phyloP scores from a whole-genome alignment of 2,113 vertebrate genomes.

The Leptodactylus fuscus region DNA sequence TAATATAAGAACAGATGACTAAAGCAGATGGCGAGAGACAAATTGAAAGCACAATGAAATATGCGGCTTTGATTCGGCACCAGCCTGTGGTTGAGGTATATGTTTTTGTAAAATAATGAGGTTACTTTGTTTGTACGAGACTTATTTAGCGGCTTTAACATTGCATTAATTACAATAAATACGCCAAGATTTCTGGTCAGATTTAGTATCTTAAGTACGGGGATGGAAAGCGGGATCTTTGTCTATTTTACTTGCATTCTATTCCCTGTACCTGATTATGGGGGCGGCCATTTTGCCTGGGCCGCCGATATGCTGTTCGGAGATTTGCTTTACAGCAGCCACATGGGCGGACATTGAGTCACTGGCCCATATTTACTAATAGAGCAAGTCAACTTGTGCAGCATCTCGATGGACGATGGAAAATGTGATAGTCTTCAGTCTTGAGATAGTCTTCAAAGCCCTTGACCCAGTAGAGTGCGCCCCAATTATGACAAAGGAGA shows the following conservation, averaged over 20 bases:
- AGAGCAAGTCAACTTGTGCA: no score
- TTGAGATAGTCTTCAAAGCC: no score
- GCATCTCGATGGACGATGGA: no score
- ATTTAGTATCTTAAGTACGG: not conserved
- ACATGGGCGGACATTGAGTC: no score
- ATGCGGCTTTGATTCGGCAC: conserved; percentile 57
- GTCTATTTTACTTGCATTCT: not conserved
- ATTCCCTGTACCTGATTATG: not conserved
- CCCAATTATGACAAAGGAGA: no score
- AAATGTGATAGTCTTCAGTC: no score
- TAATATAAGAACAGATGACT: conserved; percentile 72
- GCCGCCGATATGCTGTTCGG: not conserved
- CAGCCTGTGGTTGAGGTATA: not conserved
- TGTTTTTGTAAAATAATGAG: conserved; percentile 42
- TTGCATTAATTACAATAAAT: conserved; percentile 26
- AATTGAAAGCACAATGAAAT: conserved; percentile 71
- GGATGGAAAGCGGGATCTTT: no score
- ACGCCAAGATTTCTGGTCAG: not conserved
- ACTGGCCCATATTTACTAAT: no score
- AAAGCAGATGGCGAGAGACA: conserved; percentile 76
- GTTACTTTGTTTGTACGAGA: conserved; percentile 29
- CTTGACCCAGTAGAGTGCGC: no score
- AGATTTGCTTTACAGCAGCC: not conserved
- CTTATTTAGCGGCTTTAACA: conserved; percentile 22
- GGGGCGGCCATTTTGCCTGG: not conserved